Base-by-base conservation (phyloP, 2,797 vertebrate genomes). In the Arrhamphus sclerolepis region DNA sequence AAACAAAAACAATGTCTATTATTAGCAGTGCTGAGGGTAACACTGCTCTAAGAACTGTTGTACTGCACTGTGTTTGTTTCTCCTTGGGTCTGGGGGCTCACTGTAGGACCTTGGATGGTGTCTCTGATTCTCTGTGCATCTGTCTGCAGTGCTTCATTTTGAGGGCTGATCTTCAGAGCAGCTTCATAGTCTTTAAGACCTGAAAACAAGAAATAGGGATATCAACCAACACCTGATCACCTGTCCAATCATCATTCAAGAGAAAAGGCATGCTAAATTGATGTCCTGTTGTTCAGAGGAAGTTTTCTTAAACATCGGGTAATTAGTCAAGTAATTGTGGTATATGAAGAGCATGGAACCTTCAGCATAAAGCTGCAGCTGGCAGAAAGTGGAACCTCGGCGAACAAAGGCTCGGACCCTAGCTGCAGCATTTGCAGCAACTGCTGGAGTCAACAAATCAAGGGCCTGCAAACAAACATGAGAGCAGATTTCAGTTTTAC, bases 131-230 rank as follows among this genome's bases (percentile, higher is more conserved):
- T 94, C 66, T 94, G 88, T 16, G 92, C 85, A 80, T 99, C 97
- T 7, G 78, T 70, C 78, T 90, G 90, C 72, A 99, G 77, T 5
- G 52, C 79, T 78, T 83, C 56, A 53, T 95, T 94, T 56, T 86
- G 61, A 60, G 95, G 94, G 48, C 94, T 82, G 6, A 96, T 95
- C 87, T 90, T 93, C 22, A 97, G 91, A 70, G 97, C 97, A 39
- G 94, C 94, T 70, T 96, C 91, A 71, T 95, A 99, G 78, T 98
- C 97, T 63, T 94, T 95, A 29, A 99, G 92, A 48, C 96, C 97
- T 99, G 84, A 65, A 78, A 65, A 88, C 40, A 72, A 1, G 5
- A 5, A 17, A 66, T 29, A 73, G 7, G 18, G 22, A 5, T 3
- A 40, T 77, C 20, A 72, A 39, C 44, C 47, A 59, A 20, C 21